These are phyloP conservation scores for Thalpophila matura DNA, from an alignment of 2,888 invertebrate species.

Conservation along the genomic window DNA sequence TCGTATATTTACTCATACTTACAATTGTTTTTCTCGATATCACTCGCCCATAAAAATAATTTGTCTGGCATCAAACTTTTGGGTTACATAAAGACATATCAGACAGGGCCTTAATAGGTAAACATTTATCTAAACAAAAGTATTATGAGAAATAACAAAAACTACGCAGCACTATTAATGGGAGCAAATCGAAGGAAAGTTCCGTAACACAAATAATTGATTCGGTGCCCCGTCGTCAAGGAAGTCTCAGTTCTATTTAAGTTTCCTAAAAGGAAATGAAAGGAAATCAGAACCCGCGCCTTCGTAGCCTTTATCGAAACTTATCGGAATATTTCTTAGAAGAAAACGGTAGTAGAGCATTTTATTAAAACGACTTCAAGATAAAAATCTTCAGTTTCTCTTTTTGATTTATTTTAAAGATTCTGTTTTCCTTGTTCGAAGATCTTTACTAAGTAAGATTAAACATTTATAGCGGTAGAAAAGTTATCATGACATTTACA, in stretches of 20 bases:
- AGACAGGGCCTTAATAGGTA: constrained; percentile 50
- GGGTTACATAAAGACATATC: constrained; percentile 51
- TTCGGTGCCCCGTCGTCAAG: constrained; percentile 87
- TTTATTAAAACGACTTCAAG: constrained; percentile 80
- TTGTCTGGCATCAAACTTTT: constrained; percentile 49
- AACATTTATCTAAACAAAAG: constrained; percentile 66
- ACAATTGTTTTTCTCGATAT: constrained; percentile 36
- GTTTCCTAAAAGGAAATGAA: constrained; percentile 91
- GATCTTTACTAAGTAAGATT: constrained; percentile 23
- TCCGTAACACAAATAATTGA: constrained; percentile 89
- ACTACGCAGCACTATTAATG: constrained; percentile 74
- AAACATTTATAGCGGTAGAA: constrained; percentile 30
- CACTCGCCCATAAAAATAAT: constrained; percentile 34
- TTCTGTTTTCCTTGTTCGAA: constrained; percentile 33
- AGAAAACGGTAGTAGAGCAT: constrained; percentile 74
- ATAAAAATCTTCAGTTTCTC: constrained; percentile 72
- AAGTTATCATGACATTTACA: constrained; percentile 27
- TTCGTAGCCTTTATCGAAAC: constrained; percentile 86
- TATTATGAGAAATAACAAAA: constrained; percentile 74
- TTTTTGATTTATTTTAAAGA: constrained; percentile 63
- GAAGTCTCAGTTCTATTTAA: constrained; percentile 90
- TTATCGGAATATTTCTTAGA: constrained; percentile 85
- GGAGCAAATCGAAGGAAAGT: constrained; percentile 83
- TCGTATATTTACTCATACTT: constrained; percentile 19
- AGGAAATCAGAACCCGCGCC: constrained; percentile 88